These are phyloP conservation scores for Sigmodon hispidus DNA, from an alignment of 2,113 vertebrate genomes.

Conservation along the genomic window DNA sequence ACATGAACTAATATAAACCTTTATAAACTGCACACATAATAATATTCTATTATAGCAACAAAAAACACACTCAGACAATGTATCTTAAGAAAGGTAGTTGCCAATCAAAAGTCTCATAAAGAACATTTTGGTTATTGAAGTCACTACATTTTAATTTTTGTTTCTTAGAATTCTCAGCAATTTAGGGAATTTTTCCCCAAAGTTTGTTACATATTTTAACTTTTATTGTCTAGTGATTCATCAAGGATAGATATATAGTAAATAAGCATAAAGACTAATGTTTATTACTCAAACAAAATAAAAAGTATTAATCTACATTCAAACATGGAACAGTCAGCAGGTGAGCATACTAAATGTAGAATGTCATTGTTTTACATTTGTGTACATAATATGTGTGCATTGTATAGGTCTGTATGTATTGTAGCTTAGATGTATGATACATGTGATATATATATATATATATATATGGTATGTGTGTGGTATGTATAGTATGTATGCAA, in stretches of 20 bases:
- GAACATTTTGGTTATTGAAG: neutral
- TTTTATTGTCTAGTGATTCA: neutral
- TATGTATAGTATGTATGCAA: neutral
- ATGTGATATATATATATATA: neutral
- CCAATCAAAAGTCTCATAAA: neutral
- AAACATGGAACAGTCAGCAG: neutral
- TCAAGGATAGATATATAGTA: neutral
- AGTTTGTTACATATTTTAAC: slow-evolving; percentile 45
- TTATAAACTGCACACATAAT: neutral
- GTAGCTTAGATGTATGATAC: neutral
- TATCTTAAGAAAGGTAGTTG: neutral
- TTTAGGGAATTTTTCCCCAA: slow-evolving; percentile 16
- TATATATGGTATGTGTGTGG: neutral
- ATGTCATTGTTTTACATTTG: neutral
- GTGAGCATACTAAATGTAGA: neutral
- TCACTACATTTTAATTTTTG: neutral
- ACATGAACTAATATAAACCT: neutral
- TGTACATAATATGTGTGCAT: neutral
- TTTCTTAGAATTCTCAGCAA: neutral
- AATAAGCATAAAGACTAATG: neutral
- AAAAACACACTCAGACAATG: neutral
- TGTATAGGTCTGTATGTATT: neutral
- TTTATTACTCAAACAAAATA: neutral
- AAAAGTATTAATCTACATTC: neutral
- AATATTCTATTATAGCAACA: neutral